Evolutionary conservation across 2,113 vertebrate species (phyloP).

Genomic region (Gymnarchus niloticus): DNA sequence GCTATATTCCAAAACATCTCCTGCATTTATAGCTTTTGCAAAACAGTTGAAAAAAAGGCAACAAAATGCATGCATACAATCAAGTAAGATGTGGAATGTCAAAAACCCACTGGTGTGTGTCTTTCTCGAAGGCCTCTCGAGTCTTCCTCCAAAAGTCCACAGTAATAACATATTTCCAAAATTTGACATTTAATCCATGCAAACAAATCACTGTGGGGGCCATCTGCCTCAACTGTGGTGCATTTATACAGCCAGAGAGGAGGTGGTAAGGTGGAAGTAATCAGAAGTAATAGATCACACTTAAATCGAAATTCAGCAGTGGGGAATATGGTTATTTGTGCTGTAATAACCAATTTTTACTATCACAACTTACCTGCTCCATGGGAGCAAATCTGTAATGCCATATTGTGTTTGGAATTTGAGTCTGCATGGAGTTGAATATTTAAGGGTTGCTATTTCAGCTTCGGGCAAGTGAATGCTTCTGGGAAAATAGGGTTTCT

Average conservation of each 20-base stretch:
- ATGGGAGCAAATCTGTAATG: not conserved
- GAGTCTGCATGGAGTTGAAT: not conserved
- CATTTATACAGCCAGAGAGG: conserved; percentile 40
- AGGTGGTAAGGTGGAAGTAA: conserved; percentile 40
- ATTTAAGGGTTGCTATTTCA: not conserved
- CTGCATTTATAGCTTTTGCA: not conserved
- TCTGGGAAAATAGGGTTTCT: not conserved
- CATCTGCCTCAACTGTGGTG: conserved; percentile 44
- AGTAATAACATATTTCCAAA: conserved; percentile 61
- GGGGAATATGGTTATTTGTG: conserved; percentile 55
- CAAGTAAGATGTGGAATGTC: conserved; percentile 32
- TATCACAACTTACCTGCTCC: conserved; percentile 37
- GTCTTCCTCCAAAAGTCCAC: conserved; percentile 37
- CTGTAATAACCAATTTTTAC: conserved; percentile 57
- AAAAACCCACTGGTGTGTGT: conserved; percentile 22
- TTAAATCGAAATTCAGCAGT: conserved; percentile 43
- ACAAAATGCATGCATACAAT: conserved; percentile 17
- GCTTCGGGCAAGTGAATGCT: not conserved
- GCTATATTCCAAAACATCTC: conserved; percentile 10
- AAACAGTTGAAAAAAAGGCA: not conserved
- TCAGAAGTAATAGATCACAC: conserved; percentile 49
- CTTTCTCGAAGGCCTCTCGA: conserved; percentile 22
- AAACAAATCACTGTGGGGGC: conserved; percentile 64
- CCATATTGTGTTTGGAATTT: not conserved
- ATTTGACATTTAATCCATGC: conserved; percentile 67